phyloP scores from a whole-genome alignment of 2,113 vertebrate genomes.

The Podocnemis expansa region DNA sequence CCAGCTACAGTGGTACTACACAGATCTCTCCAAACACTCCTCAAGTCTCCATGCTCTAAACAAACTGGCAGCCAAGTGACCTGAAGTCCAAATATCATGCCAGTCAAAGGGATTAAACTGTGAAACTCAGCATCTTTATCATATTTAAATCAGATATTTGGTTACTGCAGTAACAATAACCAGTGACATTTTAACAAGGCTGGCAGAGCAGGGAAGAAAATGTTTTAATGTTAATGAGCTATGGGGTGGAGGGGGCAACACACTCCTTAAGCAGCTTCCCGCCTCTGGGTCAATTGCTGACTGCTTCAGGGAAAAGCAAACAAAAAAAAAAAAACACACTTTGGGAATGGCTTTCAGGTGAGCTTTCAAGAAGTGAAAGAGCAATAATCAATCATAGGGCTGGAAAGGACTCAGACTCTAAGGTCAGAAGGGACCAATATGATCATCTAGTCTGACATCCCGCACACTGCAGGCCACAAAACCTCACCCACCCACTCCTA shows the following conservation, averaged over 20 bases:
- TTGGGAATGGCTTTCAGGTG: not conserved
- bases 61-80: not conserved
- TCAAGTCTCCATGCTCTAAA: not conserved
- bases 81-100: not conserved
- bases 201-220: fast-evolving
- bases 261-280: not conserved
- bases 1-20: not conserved
- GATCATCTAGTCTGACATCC: too few relatives aligned
- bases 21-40: not conserved
- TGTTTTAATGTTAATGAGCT: not conserved
- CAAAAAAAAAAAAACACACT: not conserved
- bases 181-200: not conserved
- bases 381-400: too few relatives aligned
- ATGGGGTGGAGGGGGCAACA: fast-evolving
- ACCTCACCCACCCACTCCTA: too few relatives aligned
- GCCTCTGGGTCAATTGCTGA: not conserved
- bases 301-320: slow-evolving; percentile 23
- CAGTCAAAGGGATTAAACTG: fast-evolving
- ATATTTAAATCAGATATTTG: not conserved
- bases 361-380: not conserved
- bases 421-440: too few relatives aligned
- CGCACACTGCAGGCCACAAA: too few relatives aligned
- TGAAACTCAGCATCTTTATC: fast-evolving
- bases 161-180: not conserved
- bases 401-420: too few relatives aligned